Base-by-base conservation (phyloP, 2,888 invertebrate genomes). In the Cecidostiba fungosa region DNA sequence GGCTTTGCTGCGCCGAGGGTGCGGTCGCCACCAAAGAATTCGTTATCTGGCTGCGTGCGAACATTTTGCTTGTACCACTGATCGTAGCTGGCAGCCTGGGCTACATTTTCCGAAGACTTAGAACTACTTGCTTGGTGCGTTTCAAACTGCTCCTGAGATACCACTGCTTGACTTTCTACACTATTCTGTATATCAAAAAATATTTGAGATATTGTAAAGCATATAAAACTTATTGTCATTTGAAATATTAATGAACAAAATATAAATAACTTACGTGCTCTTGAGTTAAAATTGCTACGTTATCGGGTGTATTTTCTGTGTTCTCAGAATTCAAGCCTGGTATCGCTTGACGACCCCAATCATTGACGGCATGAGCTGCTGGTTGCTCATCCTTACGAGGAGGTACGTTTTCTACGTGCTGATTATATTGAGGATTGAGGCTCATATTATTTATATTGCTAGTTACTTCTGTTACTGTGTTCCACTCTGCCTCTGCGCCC, bases 11-110 rank as follows among this genome's bases (percentile, higher is more conserved):
- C 14, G 23, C 23, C 85, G 12, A 80, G 85, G 12, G 87, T n/a
- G 16, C 89, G 89, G 78, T 92, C 91, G 54, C 89, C 90, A 0
- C 87, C 62, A 43, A 91, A 91, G 90, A 92, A 91, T n/a, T 88
- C 83, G 26, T 88, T 89, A 23, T 89, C 90, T n/a, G 89, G 85
- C n/a, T 90, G 88, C 1, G 88, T 47, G 14, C 89, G 87, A 26
- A 91, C 69, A 77, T 86, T 91, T 50, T 91, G 91, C 62, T 92
- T 93, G 84, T 93, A 93, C 93, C 93, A 93, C 26, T 93, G 92
- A 86, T 93, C 93, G 47, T 92, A 93, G 43, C 90, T 91, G 19
- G 39, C 70, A 1, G 39, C 88, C 62, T 89, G 89, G 5, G 89
- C 73, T 32, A 86, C 36, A 26, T 84, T 88, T 47, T 89, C 90